These are phyloP conservation scores for Ricordea florida DNA, from an alignment of 92 coral and sea anemone species.

Conservation along the genomic window DNA sequence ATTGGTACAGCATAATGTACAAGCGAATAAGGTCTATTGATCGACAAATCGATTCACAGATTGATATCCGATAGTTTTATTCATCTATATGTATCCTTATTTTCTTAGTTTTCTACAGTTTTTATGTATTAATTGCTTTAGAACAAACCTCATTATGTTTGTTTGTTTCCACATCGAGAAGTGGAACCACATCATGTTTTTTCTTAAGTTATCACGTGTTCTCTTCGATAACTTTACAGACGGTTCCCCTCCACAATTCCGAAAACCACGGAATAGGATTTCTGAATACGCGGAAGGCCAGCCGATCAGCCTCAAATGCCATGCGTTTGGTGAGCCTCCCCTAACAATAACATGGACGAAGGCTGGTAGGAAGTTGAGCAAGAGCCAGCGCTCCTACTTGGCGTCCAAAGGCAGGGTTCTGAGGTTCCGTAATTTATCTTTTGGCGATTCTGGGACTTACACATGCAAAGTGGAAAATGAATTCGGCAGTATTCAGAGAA, in stretches of 20 bases:
- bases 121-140: too few relatives aligned
- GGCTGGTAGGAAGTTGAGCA: slow-evolving; percentile 23
- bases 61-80: too few relatives aligned
- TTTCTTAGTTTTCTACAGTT: too few relatives aligned
- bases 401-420: slow-evolving; percentile 58
- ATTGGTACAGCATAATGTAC: too few relatives aligned
- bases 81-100: too few relatives aligned
- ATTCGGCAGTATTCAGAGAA: slow-evolving; percentile 57
- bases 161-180: too few relatives aligned
- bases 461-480: slow-evolving; percentile 65
- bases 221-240: slow-evolving; percentile 2
- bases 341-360: slow-evolving; percentile 66
- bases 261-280: background rate
- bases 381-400: slow-evolving; percentile 10
- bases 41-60: too few relatives aligned
- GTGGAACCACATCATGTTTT: too few relatives aligned
- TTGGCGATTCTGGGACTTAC: slow-evolving; percentile 60
- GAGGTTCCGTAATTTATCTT: slow-evolving; percentile 34
- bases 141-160: too few relatives aligned
- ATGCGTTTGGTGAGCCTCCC: slow-evolving; percentile 52
- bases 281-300: slow-evolving; percentile 26
- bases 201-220: too few relatives aligned
- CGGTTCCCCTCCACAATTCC: slow-evolving; percentile 45
- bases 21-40: too few relatives aligned
- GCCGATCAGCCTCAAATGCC: slow-evolving; percentile 60